Percentiles rank a stretch among this genome's conserved stretches.
phyloP scores from a whole-genome alignment of 2,113 vertebrate genomes.

The Cinclus cinclus region DNA sequence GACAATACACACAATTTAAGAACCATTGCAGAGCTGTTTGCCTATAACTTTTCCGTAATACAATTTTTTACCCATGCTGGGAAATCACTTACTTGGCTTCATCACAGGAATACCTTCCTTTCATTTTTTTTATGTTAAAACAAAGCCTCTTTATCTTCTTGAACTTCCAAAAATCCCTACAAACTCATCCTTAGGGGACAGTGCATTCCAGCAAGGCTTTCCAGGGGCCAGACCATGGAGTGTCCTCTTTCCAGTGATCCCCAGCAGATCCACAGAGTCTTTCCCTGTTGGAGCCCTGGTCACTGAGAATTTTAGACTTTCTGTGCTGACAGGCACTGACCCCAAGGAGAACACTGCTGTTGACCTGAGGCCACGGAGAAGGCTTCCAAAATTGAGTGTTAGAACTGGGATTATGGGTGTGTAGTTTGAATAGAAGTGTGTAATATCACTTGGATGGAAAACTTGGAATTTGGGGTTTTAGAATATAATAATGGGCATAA shows the following conservation, averaged over 20 bases:
- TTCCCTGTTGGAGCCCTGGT: background rate
- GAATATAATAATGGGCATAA: no score
- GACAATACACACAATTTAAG: background rate
- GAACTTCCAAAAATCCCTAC: background rate
- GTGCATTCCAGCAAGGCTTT: background rate
- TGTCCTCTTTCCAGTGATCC: background rate
- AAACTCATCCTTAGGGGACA: background rate
- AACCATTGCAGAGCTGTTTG: background rate
- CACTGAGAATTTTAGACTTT: no score
- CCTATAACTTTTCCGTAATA: background rate
- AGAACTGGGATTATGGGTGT: no score
- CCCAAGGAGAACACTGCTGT: no score
- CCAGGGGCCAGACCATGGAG: fast-evolving
- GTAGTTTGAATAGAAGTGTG: no score
- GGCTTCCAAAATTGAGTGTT: no score
- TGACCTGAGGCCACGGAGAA: no score
- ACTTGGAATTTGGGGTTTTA: no score
- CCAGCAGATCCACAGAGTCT: fast-evolving
- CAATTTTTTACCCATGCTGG: background rate
- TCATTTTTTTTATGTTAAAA: background rate
- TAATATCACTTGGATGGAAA: no score
- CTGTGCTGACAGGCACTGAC: no score
- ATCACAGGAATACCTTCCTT: background rate
- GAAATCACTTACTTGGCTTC: background rate
- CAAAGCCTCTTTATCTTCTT: background rate